Base-by-base conservation (phyloP, 2,888 invertebrate species). In the Lymantria dispar region DNA sequence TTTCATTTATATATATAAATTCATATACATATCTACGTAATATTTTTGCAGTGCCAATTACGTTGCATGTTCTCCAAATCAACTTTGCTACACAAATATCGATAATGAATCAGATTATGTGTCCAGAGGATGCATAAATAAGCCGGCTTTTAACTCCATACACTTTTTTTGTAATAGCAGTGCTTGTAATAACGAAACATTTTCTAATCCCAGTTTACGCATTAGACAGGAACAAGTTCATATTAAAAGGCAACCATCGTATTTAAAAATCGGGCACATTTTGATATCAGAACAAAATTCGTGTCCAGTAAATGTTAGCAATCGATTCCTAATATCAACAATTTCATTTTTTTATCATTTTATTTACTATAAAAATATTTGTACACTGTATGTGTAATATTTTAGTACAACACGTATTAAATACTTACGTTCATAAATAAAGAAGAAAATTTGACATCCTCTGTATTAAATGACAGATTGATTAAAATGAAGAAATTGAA, bases 1-100 rank as follows among this genome's bases (percentile, higher is more conserved):
- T 38, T 1, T 38, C n/a, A 38, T n/a, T n/a, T 38, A n/a, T 12
- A n/a, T 38, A n/a, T 2, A 12, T 33, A 10, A 33, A 33, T 8
- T 33, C 33, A 33, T 33, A 1, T 7, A 33, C 10, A 10, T 33
- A 33, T 8, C 1, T 42, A 43, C 45, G 52, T 44, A 33, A n/a
- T 50, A 11, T 58, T 45, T 50, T 83, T 84, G 50, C 71, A 85
- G 85, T 48, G 60, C 72, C 3, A 72, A 80, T 54, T 77, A 76
- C 44, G 76, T 75, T 63, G 55, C 78, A 3, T 87, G 87, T 60
- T 64, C 61, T 3, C 58, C 50, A 14, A 68, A 76, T 47, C 79
- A 87, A 65, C 41, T 83, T 12, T 87, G 87, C 56, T 86, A 60
- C 50, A 80, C 75, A 50, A 79, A 80, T 55, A 72, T 85, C 31